Evolutionary conservation across 2,888 invertebrate genomes (phyloP).

Genomic region (Oxystoma pomonae): DNA sequence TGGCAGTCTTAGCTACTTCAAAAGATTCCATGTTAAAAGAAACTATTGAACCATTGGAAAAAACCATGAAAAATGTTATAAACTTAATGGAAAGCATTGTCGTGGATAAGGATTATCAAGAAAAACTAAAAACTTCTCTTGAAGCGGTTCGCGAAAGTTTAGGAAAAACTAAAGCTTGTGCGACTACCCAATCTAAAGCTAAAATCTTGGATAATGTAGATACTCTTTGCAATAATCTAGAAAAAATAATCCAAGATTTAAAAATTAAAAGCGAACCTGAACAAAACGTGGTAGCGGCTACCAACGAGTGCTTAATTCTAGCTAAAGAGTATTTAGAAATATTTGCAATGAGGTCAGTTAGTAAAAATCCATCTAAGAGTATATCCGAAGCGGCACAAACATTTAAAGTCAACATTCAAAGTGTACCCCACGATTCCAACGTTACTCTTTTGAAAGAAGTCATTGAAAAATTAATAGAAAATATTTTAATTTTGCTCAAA

Average conservation of each 20-base stretch:
- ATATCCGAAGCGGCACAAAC: constrained; percentile 20
- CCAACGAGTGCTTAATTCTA: constrained; percentile 17
- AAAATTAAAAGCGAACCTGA: constrained; percentile 18
- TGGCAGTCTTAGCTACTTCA: constrained; percentile 40
- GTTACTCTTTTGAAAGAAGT: constrained; percentile 22
- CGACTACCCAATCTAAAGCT: constrained; percentile 14
- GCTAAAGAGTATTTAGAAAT: constrained; percentile 22
- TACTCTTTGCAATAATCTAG: constrained; percentile 7
- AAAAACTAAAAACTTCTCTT: constrained; percentile 22
- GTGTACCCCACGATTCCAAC: constrained; percentile 20
- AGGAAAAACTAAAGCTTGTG: constrained; percentile 17
- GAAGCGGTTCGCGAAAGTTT: constrained; percentile 14
- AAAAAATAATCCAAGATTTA: constrained; percentile 14
- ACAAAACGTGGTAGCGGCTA: constrained; percentile 14
- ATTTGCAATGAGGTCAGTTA: constrained; percentile 14
- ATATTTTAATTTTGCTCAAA: constrained; percentile 25
- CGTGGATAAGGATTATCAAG: constrained; percentile 27
- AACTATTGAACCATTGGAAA: constrained; percentile 41
- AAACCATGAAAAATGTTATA: constrained; percentile 43
- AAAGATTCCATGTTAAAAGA: constrained; percentile 38
- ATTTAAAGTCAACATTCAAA: constrained; percentile 21
- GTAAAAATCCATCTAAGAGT: constrained; percentile 20
- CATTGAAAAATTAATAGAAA: constrained; percentile 22
- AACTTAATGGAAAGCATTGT: constrained; percentile 43
- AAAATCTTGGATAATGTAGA: constrained; percentile 13